phyloP scores from a whole-genome alignment of 53 echinoderm and acorn worm genomes.

The Apostichopus leukothele region DNA sequence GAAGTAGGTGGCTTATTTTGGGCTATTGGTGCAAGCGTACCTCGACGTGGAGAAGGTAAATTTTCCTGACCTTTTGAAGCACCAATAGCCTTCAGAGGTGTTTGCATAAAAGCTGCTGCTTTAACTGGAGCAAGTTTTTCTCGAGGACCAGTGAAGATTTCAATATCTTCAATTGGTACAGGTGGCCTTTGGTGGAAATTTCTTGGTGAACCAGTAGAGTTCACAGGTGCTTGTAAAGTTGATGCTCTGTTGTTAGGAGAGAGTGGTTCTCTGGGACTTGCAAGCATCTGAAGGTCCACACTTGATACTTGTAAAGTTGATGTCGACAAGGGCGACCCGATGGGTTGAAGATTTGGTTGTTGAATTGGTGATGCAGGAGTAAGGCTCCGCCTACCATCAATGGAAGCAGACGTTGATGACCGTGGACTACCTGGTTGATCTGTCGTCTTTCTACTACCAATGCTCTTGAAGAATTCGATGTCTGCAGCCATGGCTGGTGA shows the following conservation, averaged over 20 bases:
- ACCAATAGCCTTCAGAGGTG: slow-evolving; percentile 6
- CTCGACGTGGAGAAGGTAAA: neutral
- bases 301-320: neutral
- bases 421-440: neutral
- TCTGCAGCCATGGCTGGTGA: neutral
- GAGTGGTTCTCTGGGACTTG: neutral
- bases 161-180: neutral
- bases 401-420: neutral
- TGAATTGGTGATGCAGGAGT: neutral
- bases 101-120: neutral
- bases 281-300: neutral
- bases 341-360: neutral
- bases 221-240: neutral
- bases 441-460: neutral
- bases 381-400: neutral
- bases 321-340: neutral
- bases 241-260: neutral
- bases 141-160: neutral
- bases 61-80: neutral
- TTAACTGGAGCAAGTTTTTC: slow-evolving; percentile 7
- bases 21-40: neutral
- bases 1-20: neutral
- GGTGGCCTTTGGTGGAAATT: neutral
- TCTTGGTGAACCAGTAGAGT: neutral
- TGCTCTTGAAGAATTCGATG: slow-evolving; percentile 6